Base-by-base conservation (phyloP, 2,113 vertebrate genomes). In the Ceuthmochares aereus region DNA sequence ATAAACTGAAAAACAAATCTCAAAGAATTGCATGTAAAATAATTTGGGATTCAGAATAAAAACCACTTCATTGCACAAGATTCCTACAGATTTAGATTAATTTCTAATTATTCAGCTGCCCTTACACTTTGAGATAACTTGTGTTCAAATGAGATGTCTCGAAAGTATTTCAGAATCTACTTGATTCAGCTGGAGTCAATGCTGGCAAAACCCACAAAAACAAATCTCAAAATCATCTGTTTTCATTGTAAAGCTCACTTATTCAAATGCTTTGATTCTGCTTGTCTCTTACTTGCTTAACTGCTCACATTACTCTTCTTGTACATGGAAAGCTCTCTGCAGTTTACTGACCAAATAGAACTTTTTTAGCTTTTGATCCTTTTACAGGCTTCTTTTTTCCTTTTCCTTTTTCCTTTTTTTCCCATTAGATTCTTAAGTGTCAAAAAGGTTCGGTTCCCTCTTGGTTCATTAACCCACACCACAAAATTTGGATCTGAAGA, bases 401-500 rank as follows among this genome's bases (percentile, higher is more conserved):
- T 60, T 97, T 37, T 96, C 84, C 68, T 97, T 89, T 37, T 93
- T 97, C 59, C 58, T 93, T 63, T 96, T 96, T 43, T 97, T 43
- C 85, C 91, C 1, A 5, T n/a, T 45, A 80, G 4, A 67, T 87
- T 97, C 16, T 55, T 22, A n/a, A 97, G 6, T 29, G 92, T 93
- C 47, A 92, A 70, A 67, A 97, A 32, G 3, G 30, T 37, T 95
- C 96, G 5, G 90, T 2, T 42, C 91, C 96, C 74, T 89, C 98
- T 29, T 92, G 70, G 12, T 98, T 97, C 95, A 97, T 96, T 2
- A 64, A 18, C 12, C 89, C 95, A 64, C 36, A 55, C 96, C 96
- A 97, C 93, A 97, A 97, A 1, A 95, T 87, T 75, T 97, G 97
- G 68, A 98, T 84, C 98, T 98, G 94, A 67, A 96, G 93, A 56